Base-by-base conservation (phyloP, 2,888 invertebrate genomes). In the Drosophila eohydei region DNA sequence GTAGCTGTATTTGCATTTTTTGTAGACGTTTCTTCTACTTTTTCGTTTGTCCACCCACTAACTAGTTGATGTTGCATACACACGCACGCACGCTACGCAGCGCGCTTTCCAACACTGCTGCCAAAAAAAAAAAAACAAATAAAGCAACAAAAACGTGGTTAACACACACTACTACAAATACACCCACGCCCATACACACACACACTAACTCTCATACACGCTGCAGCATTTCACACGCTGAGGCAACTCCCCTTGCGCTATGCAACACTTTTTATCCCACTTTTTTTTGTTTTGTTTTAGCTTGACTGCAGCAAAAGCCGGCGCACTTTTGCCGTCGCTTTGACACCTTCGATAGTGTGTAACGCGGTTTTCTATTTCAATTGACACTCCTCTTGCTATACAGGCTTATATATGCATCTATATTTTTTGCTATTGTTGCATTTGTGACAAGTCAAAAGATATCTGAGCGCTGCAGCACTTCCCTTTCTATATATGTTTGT, bases 281-380 rank as follows among this genome's bases (percentile, higher is more conserved):
- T 46, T 79, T 64, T 52, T 46, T 52, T 26, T 65, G 46, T 6
- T 50, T 51, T 34, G 36, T 38, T 52, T 52, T 64, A 36, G 36
- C 36, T 16, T 4, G 60, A 60, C 58, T 71, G 74, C 80, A 83
- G 71, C 83, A 74, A 90, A 90, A 88, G 89, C 90, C 63, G 52
- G 52, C 84, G 66, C 65, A 83, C 86, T 80, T 80, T 86, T 80
- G 76, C 80, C 90, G 81, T 80, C 89, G 90, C 84, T 83, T 88
- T 90, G 89, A 85, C 90, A 85, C 84, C 84, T 84, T 69, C 59
- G 81, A 80, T 74, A 86, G 84, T 71, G 77, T 84, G 84, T 70
- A 71, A 57, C 83, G 85, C 84, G 84, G 84, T 88, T 85, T 90
- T 83, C 84, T 90, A 90, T 85, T 85, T 90, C 90, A 85, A 90